A percentile compares a stretch with the other conserved stretches of the same genome.
These are phyloP conservation scores for Sebastes minor DNA, from an alignment of 2,797 vertebrate genomes.

Conservation along the genomic window DNA sequence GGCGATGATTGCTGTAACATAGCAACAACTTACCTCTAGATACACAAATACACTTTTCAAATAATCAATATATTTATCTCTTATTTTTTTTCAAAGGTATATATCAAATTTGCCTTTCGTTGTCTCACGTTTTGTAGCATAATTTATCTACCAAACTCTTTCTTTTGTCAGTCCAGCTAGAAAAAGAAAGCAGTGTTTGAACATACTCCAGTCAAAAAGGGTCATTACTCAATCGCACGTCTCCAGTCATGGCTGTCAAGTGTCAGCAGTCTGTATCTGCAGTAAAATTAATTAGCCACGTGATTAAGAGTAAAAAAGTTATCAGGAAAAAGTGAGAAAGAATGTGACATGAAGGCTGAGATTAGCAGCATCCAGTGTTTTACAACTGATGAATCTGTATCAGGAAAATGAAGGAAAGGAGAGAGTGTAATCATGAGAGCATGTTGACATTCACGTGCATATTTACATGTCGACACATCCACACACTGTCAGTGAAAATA, in stretches of 20 bases:
- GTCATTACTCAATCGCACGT: constrained; percentile 13
- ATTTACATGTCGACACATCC: constrained; percentile 3
- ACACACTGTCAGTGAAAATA: constrained; percentile 17
- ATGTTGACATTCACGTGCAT: constrained; percentile 14
- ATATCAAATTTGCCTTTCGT: constrained; percentile 19
- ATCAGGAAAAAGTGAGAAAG: neutral
- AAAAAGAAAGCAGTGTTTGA: constrained; percentile 34
- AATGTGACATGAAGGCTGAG: constrained; percentile 1
- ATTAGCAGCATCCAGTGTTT: constrained; percentile 9
- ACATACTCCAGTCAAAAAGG: constrained; percentile 13
- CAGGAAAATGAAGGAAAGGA: neutral
- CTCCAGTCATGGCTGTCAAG: neutral
- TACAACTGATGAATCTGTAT: neutral
- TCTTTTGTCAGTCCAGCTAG: constrained; percentile 9
- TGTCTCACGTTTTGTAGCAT: constrained; percentile 17
- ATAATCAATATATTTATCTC: constrained; percentile 30
- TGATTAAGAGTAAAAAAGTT: neutral
- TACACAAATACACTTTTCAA: constrained; percentile 47
- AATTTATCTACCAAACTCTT: neutral
- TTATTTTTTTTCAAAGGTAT: constrained; percentile 15
- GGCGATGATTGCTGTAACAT: constrained; percentile 38
- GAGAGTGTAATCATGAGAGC: neutral
- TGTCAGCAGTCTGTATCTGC: neutral
- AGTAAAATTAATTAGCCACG: neutral
- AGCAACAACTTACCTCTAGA: constrained; percentile 67